Conservation (phyloP, 2,113 vertebrate species). For the Egretta garzetta region DNA sequence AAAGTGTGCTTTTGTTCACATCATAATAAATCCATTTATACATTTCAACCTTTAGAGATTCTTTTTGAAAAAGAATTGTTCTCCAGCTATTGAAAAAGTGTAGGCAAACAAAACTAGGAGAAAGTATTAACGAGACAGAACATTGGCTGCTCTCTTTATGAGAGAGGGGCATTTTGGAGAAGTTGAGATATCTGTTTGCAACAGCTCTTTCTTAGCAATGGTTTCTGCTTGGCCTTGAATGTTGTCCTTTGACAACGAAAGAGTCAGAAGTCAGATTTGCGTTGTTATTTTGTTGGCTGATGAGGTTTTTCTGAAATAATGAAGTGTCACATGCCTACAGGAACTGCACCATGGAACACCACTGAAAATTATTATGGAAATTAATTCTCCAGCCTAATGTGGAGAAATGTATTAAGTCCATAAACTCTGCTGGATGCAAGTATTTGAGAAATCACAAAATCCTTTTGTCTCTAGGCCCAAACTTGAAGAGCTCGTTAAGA, state of each 20-base stretch:
- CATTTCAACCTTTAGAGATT: background rate
- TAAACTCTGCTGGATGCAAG: background rate
- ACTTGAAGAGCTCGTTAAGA: background rate
- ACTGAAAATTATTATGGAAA: background rate
- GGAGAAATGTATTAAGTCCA: background rate
- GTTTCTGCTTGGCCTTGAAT: background rate
- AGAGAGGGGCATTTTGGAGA: background rate
- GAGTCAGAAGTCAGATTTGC: background rate
- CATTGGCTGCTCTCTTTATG: background rate
- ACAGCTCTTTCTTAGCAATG: background rate
- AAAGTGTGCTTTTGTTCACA: background rate
- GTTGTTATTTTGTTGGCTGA: fast-evolving
- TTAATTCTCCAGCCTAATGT: background rate
- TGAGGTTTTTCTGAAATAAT: background rate
- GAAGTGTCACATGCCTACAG: background rate
- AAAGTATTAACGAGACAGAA: background rate
- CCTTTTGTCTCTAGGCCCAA: background rate
- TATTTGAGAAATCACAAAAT: background rate
- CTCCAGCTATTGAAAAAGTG: background rate
- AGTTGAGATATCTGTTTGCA: background rate
- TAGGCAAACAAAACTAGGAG: background rate
- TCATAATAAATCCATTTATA: background rate
- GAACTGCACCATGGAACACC: background rate
- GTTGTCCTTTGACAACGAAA: background rate
- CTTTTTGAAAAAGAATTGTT: background rate